A percentile compares a stretch with the other conserved stretches of the same genome.
phyloP scores from a whole-genome alignment of 2,113 vertebrate genomes.

The Alectura lathami region DNA sequence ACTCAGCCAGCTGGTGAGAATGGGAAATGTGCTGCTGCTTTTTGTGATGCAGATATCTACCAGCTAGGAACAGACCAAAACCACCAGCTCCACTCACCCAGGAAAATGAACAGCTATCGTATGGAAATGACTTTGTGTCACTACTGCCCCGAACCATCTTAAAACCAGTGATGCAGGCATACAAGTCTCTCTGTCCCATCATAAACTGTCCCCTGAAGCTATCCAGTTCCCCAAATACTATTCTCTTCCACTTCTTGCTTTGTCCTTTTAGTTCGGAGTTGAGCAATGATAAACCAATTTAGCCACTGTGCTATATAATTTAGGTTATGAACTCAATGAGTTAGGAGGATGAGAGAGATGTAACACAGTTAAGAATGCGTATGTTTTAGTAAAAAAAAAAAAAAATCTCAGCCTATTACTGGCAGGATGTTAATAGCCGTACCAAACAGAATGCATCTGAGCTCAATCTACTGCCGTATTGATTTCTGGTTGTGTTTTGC shows the following conservation, averaged over 20 bases:
- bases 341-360: conserved; percentile 18
- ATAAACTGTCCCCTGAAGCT: conserved; percentile 37
- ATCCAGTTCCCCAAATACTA: conserved; percentile 20
- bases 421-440: conserved; percentile 2
- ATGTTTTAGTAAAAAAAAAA: conserved; percentile 22
- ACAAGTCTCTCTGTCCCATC: conserved; percentile 31
- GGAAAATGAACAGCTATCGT: background rate
- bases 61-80: background rate
- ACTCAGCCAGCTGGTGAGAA: background rate
- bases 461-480: background rate
- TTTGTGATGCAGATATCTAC: background rate
- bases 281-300: conserved; percentile 70
- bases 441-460: background rate
- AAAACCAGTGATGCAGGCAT: conserved; percentile 55
- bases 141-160: conserved; percentile 52
- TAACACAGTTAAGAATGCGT: conserved; percentile 24
- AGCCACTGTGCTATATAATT: conserved; percentile 58
- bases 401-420: conserved; percentile 15
- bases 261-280: conserved; percentile 72
- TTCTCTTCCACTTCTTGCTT: conserved; percentile 50
- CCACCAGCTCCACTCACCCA: background rate
- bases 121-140: conserved; percentile 35
- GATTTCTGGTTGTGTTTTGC: conserved; percentile 27
- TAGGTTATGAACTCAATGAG: conserved; percentile 64
- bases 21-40: background rate